Evolutionary conservation across 1,140 invertebrate genomes (phyloP).

Genomic region (Zaprionus kolodkinae): DNA sequence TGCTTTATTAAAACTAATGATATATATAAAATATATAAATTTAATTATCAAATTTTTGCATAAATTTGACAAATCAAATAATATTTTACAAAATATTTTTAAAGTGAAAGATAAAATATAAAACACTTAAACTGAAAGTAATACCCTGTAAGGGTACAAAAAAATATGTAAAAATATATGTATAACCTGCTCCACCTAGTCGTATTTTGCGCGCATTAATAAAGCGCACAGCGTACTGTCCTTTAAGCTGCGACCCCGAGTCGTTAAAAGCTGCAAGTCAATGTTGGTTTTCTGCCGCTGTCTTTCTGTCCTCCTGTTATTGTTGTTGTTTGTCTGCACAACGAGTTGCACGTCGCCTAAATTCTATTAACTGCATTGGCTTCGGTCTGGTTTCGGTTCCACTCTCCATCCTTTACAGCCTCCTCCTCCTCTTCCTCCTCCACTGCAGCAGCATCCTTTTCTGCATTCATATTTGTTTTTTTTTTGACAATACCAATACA

Average conservation of each 20-base stretch:
- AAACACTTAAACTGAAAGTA: neutral
- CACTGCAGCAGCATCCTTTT: slow-evolving; percentile 56
- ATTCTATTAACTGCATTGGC: slow-evolving; percentile 55
- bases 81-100: too few relatives aligned
- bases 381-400: slow-evolving; percentile 10
- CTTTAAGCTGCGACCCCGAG: slow-evolving; percentile 11
- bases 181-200: neutral
- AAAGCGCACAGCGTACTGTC: slow-evolving; percentile 19
- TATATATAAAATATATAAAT: too few relatives aligned
- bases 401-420: slow-evolving; percentile 15
- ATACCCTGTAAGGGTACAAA: neutral
- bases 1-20: too few relatives aligned
- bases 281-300: slow-evolving; percentile 35
- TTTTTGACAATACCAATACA: slow-evolving; percentile 61
- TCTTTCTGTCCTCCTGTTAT: neutral
- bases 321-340: slow-evolving; percentile 30
- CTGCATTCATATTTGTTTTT: slow-evolving; percentile 59
- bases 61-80: neutral
- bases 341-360: slow-evolving; percentile 38
- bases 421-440: too few relatives aligned
- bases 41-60: neutral
- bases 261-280: slow-evolving; percentile 51
- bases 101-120: neutral
- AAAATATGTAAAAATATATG: too few relatives aligned
- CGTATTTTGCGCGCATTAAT: slow-evolving; percentile 3